A percentile compares a stretch with the other conserved stretches of the same genome.
Evolutionary conservation across 2,888 invertebrate genomes (phyloP).

Genomic region (Xanthia togata): DNA sequence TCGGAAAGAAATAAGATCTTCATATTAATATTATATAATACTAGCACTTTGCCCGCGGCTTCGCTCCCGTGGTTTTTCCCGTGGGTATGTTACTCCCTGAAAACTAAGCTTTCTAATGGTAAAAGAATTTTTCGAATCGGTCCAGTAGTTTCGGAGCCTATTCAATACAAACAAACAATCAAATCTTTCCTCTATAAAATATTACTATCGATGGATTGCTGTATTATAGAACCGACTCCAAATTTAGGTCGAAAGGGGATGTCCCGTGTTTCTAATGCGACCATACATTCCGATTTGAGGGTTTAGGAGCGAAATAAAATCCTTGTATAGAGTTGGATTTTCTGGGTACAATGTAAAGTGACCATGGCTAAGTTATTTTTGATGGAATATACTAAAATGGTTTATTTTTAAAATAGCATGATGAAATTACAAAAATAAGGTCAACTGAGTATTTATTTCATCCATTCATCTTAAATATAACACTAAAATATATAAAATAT

Average conservation of each 20-base stretch:
- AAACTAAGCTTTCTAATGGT: no score
- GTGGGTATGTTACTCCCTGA: no score
- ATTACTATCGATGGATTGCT: slow-evolving; percentile 14
- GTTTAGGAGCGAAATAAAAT: slow-evolving; percentile 1
- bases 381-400: neutral
- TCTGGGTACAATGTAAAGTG: neutral
- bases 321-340: neutral
- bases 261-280: slow-evolving; percentile 9
- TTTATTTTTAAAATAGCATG: neutral
- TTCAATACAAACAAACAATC: no score
- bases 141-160: no score
- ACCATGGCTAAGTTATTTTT: neutral
- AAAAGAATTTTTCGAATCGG: no score
- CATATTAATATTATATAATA: neutral
- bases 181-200: no score
- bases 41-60: no score
- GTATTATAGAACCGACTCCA: neutral
- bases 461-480: no score
- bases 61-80: no score
- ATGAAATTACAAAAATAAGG: no score
- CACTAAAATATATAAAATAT: no score
- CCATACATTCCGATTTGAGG: slow-evolving; percentile 20
- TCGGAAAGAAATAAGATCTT: neutral
- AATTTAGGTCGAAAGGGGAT: slow-evolving; percentile 51
- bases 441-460: no score